Base-by-base conservation (phyloP, 2,113 vertebrate species). In the Mastomys coucha region DNA sequence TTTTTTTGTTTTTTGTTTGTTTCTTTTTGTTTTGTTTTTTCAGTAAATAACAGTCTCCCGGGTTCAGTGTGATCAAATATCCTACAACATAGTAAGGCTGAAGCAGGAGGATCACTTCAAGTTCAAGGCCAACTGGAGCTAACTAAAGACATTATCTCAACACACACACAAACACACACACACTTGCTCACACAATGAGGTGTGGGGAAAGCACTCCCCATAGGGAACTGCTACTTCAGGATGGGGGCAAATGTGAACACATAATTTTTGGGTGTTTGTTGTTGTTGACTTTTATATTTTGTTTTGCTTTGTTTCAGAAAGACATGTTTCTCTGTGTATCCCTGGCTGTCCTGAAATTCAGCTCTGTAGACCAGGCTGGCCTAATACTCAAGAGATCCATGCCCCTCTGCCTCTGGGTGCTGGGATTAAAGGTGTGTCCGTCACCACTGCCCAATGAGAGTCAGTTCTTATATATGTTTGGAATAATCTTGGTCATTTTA, bases 401-500 rank as follows among this genome's bases (percentile, higher is more conserved):
- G 17, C 36, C 36, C 70, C 14, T 36, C 17, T 72, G 36, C 7
- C 70, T 72, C 36, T 19, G 36, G 16, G 69, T n/a, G 36, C 69
- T 72, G 69, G 69, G 36, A 72, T 72, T 72, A 72, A n/a, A n/a
- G 16, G 17, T 20, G 17, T n/a, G 36, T 45, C 3, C 5, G 36
- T 2, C 16, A n/a, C 6, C 36, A n/a, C 16, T n/a, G 36, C 36
- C 16, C 70, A n/a, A 36, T 26, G 88, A 33, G 56, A 33, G 84
- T 36, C 89, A 91, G 16, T 84, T 93, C 51, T 96, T 73, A 39
- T 85, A 20, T 45, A 60, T 53, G 72, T 91, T 28, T 97, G 96
- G 91, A 94, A 96, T 33, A 91, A 95, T 95, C 60, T 89, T 93
- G 81, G 53, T 95, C 91, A 85, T 78, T 96, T 39, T 92, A 95